These are phyloP conservation scores for Ancistrus triradiatus DNA, from an alignment of 2,113 vertebrate species.

Conservation along the genomic window DNA sequence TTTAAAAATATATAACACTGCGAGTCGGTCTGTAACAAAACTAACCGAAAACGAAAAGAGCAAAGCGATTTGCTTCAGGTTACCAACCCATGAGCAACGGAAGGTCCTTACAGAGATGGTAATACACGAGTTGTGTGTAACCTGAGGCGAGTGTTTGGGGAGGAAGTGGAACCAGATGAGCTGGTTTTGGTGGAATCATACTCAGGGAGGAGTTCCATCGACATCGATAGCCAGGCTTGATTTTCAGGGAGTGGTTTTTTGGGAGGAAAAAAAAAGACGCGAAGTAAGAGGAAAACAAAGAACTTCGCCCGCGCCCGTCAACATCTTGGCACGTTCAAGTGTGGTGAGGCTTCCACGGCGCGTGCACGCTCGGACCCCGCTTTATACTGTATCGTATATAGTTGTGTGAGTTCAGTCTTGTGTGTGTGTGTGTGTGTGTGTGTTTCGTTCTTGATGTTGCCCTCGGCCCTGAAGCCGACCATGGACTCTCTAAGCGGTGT, in stretches of 20 bases:
- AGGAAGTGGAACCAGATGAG: constrained; percentile 31
- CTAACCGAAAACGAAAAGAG: too few species aligned
- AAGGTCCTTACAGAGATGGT: too few species aligned
- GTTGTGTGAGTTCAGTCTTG: not conserved
- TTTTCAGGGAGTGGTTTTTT: not conserved
- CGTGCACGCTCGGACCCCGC: not conserved
- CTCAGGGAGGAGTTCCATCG: constrained; percentile 1
- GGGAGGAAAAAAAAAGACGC: constrained; percentile 1
- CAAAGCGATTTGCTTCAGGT: too few species aligned
- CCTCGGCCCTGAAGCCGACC: constrained; percentile 7
- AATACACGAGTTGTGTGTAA: too few species aligned
- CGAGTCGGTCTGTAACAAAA: too few species aligned
- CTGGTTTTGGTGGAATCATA: not conserved
- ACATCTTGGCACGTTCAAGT: too few species aligned
- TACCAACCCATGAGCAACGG: too few species aligned
- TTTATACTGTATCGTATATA: too few species aligned
- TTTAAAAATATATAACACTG: too few species aligned
- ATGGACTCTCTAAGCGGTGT: constrained; percentile 83
- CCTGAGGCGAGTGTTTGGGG: not conserved
- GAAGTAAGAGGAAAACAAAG: constrained; percentile 26
- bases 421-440: not conserved
- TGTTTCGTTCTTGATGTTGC: not conserved
- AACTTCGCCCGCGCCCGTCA: too few species aligned
- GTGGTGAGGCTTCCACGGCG: too few species aligned
- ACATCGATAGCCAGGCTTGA: not conserved